Evolutionary conservation across 2,113 vertebrate species (phyloP), one percentile per base, ranked within the genome.

Genomic region (Fukomys damarensis): DNA sequence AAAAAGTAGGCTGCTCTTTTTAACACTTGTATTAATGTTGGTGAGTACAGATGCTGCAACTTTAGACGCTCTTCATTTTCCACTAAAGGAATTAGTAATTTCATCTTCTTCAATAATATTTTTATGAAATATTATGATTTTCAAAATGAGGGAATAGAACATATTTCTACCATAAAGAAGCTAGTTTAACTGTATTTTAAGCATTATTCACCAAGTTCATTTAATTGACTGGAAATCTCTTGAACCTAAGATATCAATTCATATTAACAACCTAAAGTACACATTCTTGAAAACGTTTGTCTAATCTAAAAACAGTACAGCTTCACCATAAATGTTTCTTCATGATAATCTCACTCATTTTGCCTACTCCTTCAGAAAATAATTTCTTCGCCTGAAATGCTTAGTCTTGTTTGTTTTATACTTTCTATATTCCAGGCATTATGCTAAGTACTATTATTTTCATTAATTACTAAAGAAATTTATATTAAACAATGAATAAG

Each of bases 361-460:
- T 65, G 61, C 11, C 7, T 46, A 54, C 30, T 95, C 56, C 66
- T 91, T 87, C 46, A 89, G 80, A 93, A 94, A 95, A 93, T 82
- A 85, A 77, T 74, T 88, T 94, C 26, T 61, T 63, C 28, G 77
- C 10, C 26, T 93, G 52, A 88, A 95, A 90, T 96, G 10, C 41
- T 96, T 74, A 80, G 11, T 54, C 4, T 89, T 52, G 68, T 52
- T 63, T 79, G 11, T 28, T 80, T 13, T 14, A 58, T 52, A 63
- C 86, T 96, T 87, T 88, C 13, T 86, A 58, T 41, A 28, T 11
- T 61, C 2, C 6, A 86, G 26, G 9, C 9, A 87, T 83, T 80
- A 86, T 59, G 6, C 10, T 92, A 74, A 93, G 5, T 68, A 66
- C 6, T 70, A 61, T 65, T 49, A 52, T 89, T 93, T 74, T 14